A percentile compares a stretch with the other conserved stretches of the same genome.
These are phyloP conservation scores for Keiferia lycopersicella DNA, from an alignment of 2,888 invertebrate species.

Conservation along the genomic window DNA sequence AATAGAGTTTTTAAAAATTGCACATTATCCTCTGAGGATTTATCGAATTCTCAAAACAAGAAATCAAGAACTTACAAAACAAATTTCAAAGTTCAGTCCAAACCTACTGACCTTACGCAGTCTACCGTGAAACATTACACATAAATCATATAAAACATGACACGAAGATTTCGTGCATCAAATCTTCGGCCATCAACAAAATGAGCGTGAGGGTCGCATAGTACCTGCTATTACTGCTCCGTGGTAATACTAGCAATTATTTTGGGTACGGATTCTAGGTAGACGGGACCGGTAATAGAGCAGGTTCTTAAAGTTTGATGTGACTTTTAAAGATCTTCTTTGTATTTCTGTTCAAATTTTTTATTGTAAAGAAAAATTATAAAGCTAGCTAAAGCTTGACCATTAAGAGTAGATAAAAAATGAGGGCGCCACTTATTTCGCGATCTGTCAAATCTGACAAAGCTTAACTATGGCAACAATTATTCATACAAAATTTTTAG, in stretches of 20 bases:
- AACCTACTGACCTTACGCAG: conserved; percentile 3
- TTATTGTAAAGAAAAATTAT: too few relatives aligned
- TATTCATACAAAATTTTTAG: too few relatives aligned
- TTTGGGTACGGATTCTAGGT: conserved; percentile 62
- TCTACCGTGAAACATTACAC: conserved; percentile 13
- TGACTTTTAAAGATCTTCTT: neutral
- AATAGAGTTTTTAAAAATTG: too few relatives aligned
- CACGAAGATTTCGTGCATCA: conserved; percentile 16
- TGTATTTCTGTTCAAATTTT: too few relatives aligned
- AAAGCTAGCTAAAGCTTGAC: too few relatives aligned
- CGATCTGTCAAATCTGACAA: too few relatives aligned
- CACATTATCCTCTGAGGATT: too few relatives aligned
- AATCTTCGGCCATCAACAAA: neutral
- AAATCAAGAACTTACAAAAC: neutral
- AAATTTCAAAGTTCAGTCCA: neutral
- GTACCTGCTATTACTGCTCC: conserved; percentile 37
- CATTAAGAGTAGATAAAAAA: too few relatives aligned
- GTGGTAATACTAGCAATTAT: conserved; percentile 73
- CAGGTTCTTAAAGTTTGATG: conserved; percentile 31
- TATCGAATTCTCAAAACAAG: too few relatives aligned
- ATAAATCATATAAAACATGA: conserved; percentile 24
- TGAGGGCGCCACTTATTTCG: too few relatives aligned
- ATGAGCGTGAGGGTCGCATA: neutral
- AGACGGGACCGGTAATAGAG: conserved; percentile 58
- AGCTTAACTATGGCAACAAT: too few relatives aligned